These are phyloP conservation scores for Drosophila suzukii DNA, from an alignment of 1,140 invertebrate genomes.

Conservation along the genomic window DNA sequence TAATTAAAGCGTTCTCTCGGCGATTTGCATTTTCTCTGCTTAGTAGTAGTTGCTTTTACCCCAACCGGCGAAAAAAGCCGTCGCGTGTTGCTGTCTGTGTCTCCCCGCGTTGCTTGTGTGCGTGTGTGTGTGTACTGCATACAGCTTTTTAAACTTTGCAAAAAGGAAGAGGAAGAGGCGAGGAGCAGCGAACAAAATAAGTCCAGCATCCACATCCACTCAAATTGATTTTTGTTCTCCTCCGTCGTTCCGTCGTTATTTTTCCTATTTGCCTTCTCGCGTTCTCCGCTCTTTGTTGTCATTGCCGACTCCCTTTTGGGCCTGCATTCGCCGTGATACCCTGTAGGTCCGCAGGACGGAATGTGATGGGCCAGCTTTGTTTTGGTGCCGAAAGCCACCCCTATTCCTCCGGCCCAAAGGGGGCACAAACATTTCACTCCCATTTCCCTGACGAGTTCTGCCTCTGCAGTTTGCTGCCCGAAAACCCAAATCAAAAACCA, in stretches of 20 bases:
- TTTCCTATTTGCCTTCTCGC: constrained; percentile 76
- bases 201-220: constrained; percentile 46
- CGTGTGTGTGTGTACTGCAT: constrained; percentile 53
- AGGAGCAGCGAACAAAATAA: constrained; percentile 13
- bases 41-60: constrained; percentile 6
- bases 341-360: constrained; percentile 4
- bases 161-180: no score
- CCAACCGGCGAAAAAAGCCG: constrained; percentile 71
- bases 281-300: constrained; percentile 76
- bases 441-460: constrained; percentile 1
- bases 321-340: constrained; percentile 61
- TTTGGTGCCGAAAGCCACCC: constrained; percentile 19
- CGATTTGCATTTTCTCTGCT: constrained; percentile 33
- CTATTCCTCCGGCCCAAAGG: background rate
- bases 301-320: constrained; percentile 71
- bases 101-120: constrained; percentile 12
- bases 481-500: constrained; percentile 12
- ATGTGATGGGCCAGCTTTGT: constrained; percentile 7
- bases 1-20: constrained; percentile 62
- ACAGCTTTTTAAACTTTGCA: constrained; percentile 67
- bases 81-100: constrained; percentile 70
- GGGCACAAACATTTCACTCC: constrained; percentile 4
- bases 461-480: background rate
- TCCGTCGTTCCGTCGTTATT: constrained; percentile 66
- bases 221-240: constrained; percentile 77